Evolutionary conservation across 2,888 invertebrate genomes (phyloP).

Genomic region (Drosophila kambysellisi): DNA sequence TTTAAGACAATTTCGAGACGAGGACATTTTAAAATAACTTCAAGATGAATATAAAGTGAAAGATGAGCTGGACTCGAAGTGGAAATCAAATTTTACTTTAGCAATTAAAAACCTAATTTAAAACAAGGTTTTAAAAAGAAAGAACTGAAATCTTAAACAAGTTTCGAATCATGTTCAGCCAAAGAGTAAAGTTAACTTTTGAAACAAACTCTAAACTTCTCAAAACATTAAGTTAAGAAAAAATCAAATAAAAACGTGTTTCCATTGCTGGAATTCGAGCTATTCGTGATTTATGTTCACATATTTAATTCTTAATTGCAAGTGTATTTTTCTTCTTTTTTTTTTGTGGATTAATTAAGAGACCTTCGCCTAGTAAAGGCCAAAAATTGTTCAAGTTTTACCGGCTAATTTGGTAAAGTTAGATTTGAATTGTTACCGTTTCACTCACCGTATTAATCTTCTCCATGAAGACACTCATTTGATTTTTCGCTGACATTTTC

Average conservation of each 20-base stretch:
- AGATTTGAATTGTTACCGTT: neutral
- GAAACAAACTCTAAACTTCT: neutral
- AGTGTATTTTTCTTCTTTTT: neutral
- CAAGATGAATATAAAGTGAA: neutral
- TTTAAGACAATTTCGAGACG: neutral
- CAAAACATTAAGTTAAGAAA: too few species aligned
- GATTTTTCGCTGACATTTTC: slow-evolving; percentile 89
- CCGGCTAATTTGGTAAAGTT: slow-evolving; percentile 5
- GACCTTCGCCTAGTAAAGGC: neutral
- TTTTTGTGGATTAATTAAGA: neutral
- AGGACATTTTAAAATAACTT: too few species aligned
- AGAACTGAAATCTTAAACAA: neutral
- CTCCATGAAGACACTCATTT: slow-evolving; percentile 89
- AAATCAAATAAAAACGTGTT: neutral
- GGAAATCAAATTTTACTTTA: neutral
- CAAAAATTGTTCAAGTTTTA: neutral
- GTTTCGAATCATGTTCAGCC: neutral
- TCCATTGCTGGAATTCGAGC: neutral
- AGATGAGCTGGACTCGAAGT: neutral
- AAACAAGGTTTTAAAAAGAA: neutral
- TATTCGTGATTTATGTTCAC: neutral
- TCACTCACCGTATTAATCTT: slow-evolving; percentile 90
- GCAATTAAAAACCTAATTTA: neutral
- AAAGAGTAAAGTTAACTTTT: neutral
- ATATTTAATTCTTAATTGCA: neutral